Percentiles rank a stretch among this genome's conserved stretches.
These are phyloP conservation scores for Cephus rjabovi DNA, from an alignment of 2,888 invertebrate species.

Conservation along the genomic window DNA sequence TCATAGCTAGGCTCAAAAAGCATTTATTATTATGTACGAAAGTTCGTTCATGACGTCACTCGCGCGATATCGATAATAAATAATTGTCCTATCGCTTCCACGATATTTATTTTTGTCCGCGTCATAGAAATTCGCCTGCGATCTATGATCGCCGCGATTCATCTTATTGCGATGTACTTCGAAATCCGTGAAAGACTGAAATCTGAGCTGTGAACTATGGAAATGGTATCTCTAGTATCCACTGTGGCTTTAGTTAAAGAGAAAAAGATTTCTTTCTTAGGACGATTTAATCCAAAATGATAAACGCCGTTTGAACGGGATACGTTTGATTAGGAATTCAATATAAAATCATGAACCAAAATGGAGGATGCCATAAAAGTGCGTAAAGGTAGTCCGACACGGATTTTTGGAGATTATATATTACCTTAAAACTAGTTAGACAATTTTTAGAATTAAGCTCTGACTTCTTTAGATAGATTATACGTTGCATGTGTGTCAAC, in stretches of 20 bases:
- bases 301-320: background rate
- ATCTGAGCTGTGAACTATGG: background rate
- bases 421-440: constrained; percentile 2
- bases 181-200: background rate
- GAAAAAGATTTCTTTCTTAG: background rate
- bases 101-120: background rate
- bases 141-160: background rate
- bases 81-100: background rate
- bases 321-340: background rate
- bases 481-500: background rate
- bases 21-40: background rate
- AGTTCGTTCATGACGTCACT: background rate
- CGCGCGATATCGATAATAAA: background rate
- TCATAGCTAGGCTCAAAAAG: background rate
- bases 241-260: background rate
- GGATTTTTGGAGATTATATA: background rate
- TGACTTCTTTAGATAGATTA: background rate
- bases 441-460: constrained; percentile 2
- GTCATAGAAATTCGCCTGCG: background rate
- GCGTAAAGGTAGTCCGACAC: background rate
- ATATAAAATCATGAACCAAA: background rate
- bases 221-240: background rate
- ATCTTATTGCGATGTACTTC: background rate
- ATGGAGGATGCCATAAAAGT: background rate
- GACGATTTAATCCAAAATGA: background rate